phyloP scores from a whole-genome alignment of 2,888 invertebrate genomes.

The Stenurella melanura region DNA sequence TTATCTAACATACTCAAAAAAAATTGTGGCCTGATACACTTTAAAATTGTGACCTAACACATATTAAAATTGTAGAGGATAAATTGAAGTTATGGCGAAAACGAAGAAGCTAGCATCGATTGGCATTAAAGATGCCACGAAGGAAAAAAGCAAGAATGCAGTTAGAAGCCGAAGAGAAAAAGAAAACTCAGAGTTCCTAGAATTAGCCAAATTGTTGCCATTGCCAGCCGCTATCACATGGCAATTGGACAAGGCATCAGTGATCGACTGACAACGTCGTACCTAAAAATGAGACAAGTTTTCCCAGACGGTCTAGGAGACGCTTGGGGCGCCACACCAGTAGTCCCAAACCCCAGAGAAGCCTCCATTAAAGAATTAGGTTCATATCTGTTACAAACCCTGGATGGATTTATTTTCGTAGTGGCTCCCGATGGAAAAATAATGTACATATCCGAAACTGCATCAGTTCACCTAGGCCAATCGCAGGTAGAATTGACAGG shows the following conservation, averaged over 20 bases:
- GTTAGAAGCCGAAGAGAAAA: conserved; percentile 95
- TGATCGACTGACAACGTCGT: conserved; percentile 96
- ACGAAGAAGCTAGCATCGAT: conserved; percentile 60
- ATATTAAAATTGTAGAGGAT: too few relatives aligned
- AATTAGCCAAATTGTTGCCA: conserved; percentile 94
- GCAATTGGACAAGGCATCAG: conserved; percentile 97
- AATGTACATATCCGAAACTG: conserved; percentile 99
- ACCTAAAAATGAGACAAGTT: conserved; percentile 97
- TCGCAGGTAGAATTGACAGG: conserved; percentile 99
- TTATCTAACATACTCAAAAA: too few relatives aligned
- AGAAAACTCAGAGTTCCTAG: conserved; percentile 97
- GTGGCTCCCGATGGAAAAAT: conserved; percentile 98
- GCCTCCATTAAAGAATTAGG: conserved; percentile 92
- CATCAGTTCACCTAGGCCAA: conserved; percentile 95
- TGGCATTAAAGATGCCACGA: conserved; percentile 80
- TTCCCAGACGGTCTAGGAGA: conserved; percentile 97
- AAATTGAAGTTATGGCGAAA: too few relatives aligned
- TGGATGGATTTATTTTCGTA: conserved; percentile 98
- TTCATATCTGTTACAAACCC: conserved; percentile 93
- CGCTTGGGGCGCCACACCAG: conserved; percentile 93
- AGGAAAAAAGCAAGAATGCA: conserved; percentile 98
- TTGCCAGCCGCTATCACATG: conserved; percentile 95
- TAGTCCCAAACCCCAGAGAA: conserved; percentile 83
- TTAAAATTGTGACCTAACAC: too few relatives aligned
- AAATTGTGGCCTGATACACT: too few relatives aligned